These are phyloP conservation scores for Brachyhypopomus gauderio DNA, from an alignment of 2,113 vertebrate genomes.

Conservation along the genomic window DNA sequence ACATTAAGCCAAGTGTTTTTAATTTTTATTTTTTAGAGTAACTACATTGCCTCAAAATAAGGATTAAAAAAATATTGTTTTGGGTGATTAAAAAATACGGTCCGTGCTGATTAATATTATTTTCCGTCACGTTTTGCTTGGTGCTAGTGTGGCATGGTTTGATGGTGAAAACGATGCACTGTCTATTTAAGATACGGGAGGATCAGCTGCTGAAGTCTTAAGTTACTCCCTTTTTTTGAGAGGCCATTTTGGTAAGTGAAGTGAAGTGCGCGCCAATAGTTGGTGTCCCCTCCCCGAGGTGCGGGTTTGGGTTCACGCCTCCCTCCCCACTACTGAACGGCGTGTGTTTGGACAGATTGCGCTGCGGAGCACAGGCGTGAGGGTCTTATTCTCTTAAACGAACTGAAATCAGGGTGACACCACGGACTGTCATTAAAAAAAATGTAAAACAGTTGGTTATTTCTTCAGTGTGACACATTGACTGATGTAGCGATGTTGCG, in stretches of 20 bases:
- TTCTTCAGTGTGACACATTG: no score
- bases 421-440: no score
- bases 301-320: conserved; percentile 25
- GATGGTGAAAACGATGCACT: background rate
- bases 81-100: no score
- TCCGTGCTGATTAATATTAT: background rate
- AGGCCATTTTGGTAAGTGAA: conserved; percentile 45
- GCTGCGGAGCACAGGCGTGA: background rate
- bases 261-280: conserved; percentile 21
- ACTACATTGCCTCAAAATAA: no score
- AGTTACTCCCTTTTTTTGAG: conserved; percentile 17
- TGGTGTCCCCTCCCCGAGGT: background rate
- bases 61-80: no score
- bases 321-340: conserved; percentile 23
- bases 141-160: background rate
- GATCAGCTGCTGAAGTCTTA: background rate
- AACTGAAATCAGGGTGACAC: background rate
- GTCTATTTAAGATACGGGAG: conserved; percentile 38
- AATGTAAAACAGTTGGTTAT: no score
- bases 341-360: background rate
- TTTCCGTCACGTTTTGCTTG: background rate
- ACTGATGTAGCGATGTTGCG: no score
- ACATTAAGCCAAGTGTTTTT: no score
- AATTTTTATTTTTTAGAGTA: no score
- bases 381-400: background rate